Evolutionary conservation across 2,113 vertebrate genomes (phyloP).

Genomic region (Herpetotheres cachinnans): DNA sequence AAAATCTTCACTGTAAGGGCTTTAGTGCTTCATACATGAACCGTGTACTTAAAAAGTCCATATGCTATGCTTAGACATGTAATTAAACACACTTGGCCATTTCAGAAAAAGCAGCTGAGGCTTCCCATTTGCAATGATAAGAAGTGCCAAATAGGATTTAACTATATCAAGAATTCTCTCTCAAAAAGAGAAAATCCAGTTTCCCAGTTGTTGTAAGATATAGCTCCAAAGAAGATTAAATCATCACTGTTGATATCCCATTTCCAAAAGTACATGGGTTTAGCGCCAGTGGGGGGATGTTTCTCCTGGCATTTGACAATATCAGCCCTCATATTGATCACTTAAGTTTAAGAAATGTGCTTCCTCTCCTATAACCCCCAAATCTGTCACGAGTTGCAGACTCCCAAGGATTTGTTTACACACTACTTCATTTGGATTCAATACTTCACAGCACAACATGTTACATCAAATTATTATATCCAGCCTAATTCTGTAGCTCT

Average conservation of each 20-base stretch:
- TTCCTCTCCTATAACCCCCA: background rate
- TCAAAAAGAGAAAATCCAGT: background rate
- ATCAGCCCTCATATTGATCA: background rate
- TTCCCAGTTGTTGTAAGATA: background rate
- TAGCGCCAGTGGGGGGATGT: background rate
- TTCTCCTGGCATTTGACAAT: background rate
- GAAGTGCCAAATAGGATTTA: background rate
- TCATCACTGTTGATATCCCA: background rate
- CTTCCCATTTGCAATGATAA: background rate
- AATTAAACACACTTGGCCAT: background rate
- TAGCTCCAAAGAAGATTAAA: background rate
- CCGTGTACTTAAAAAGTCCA: background rate
- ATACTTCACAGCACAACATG: rapidly evolving
- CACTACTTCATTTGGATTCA: background rate
- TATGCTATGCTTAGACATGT: background rate
- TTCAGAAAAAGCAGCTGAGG: background rate
- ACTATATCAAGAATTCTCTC: background rate
- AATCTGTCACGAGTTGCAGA: background rate
- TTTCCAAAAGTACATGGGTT: background rate
- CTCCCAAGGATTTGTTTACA: background rate
- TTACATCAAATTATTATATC: background rate
- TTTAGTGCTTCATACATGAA: background rate
- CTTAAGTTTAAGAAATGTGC: background rate
- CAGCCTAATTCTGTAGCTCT: background rate
- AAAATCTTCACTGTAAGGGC: background rate